Conservation (phyloP, 1,140 invertebrate genomes). For the Nylanderia fulva region DNA sequence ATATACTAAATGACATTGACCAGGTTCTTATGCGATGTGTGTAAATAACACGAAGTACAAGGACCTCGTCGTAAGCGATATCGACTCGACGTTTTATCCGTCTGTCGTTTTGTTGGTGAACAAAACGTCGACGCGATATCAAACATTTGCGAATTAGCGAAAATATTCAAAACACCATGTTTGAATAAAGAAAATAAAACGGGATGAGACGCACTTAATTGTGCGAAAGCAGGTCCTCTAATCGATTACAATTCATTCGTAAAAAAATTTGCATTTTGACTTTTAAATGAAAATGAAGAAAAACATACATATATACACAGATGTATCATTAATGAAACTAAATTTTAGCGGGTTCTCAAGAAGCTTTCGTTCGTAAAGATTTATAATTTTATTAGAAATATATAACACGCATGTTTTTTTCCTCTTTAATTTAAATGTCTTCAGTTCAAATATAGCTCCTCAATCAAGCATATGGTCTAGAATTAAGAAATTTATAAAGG, state of each 20-base stretch:
- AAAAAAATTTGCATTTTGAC: background rate
- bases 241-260: too few relatives aligned
- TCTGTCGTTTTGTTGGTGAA: background rate
- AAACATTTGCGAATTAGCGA: conserved; percentile 3
- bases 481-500: too few relatives aligned
- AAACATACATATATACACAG: background rate
- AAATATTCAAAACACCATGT: background rate
- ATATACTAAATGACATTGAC: background rate
- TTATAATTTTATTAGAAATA: too few relatives aligned
- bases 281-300: background rate
- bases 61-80: background rate
- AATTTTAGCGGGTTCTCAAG: too few relatives aligned
- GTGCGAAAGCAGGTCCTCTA: background rate
- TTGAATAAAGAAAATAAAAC: background rate
- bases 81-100: background rate
- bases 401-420: too few relatives aligned
- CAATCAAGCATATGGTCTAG: too few relatives aligned
- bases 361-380: too few relatives aligned
- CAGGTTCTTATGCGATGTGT: background rate
- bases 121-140: background rate
- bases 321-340: too few relatives aligned
- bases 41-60: background rate
- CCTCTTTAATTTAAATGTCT: too few relatives aligned
- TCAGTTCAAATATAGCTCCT: too few relatives aligned
- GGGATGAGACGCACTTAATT: background rate